Evolutionary conservation across 2,888 invertebrate species (phyloP), one percentile per base, ranked within the genome.

Genomic region (Ferdinandea cuprea): DNA sequence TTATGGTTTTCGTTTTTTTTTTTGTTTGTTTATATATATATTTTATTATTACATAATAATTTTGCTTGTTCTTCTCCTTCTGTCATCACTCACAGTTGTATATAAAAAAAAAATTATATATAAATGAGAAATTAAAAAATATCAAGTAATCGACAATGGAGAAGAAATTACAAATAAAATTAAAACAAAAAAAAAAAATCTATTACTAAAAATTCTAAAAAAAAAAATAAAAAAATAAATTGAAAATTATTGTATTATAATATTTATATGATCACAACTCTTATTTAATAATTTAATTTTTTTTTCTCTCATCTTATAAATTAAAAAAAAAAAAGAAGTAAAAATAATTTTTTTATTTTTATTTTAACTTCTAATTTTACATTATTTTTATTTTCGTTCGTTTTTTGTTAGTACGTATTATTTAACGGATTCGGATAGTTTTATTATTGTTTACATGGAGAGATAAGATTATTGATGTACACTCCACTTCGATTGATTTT

Each of bases 221-320:
- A 65, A 68, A 76, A 42, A 69, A n/a, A n/a, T n/a, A 68, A 35
- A 56, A 52, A n/a, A n/a, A n/a, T n/a, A n/a, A 25, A 63, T 40
- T 58, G 61, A 79, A 58, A 80, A 85, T 85, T 86, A 85, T 87
- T 65, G 54, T 86, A 85, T 71, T 85, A 85, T 87, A 85, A 89
- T 90, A 90, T 89, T 90, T 89, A 89, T 90, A 90, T 90, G 91
- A 90, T 90, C 91, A 90, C 90, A 90, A 90, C 91, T 90, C 90
- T 90, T 90, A 90, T 80, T 85, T 86, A 87, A 86, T 79, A 78
- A 83, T 83, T 83, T 83, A 77, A 9, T 78, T 76, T n/a, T 65
- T 50, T 69, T 72, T 68, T n/a, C 44, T 81, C 58, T 54, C 59
- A 63, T 69, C 54, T 71, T 52, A 37, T 59, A 44, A 65, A 37